Evolutionary conservation across 2,888 invertebrate genomes (phyloP).

Genomic region (Acrobasis suavella): DNA sequence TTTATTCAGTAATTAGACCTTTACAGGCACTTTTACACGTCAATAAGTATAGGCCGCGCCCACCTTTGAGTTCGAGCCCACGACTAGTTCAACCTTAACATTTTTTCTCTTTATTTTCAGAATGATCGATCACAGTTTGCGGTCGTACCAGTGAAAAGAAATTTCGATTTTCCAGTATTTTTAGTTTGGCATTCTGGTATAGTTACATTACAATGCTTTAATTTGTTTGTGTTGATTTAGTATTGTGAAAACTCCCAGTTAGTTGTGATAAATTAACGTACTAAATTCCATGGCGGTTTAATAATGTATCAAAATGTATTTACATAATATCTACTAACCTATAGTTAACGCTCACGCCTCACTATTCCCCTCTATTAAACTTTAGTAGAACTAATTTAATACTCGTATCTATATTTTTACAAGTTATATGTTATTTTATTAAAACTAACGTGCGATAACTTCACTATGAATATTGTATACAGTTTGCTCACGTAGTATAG

Average conservation of each 20-base stretch:
- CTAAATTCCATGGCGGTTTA: neutral
- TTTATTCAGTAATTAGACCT: no score
- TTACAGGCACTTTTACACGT: no score
- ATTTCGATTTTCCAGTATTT: neutral
- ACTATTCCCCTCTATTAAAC: neutral
- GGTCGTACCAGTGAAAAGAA: neutral
- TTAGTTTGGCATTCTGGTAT: neutral
- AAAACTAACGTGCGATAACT: neutral
- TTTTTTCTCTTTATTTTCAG: neutral
- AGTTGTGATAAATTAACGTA: conserved; percentile 12
- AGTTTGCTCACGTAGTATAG: no score
- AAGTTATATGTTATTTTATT: neutral
- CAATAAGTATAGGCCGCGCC: no score
- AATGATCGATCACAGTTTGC: conserved; percentile 14
- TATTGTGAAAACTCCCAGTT: conserved; percentile 3
- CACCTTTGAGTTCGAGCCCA: no score
- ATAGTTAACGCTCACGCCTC: neutral
- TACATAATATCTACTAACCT: no score
- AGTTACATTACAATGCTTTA: neutral
- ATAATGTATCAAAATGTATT: neutral
- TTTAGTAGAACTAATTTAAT: neutral
- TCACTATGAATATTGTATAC: no score
- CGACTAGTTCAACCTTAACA: no score
- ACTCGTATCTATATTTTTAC: conserved; percentile 1
- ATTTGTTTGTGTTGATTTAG: neutral